Conservation (phyloP, 2,797 vertebrate genomes). For the Enteromius trimaculatus region DNA sequence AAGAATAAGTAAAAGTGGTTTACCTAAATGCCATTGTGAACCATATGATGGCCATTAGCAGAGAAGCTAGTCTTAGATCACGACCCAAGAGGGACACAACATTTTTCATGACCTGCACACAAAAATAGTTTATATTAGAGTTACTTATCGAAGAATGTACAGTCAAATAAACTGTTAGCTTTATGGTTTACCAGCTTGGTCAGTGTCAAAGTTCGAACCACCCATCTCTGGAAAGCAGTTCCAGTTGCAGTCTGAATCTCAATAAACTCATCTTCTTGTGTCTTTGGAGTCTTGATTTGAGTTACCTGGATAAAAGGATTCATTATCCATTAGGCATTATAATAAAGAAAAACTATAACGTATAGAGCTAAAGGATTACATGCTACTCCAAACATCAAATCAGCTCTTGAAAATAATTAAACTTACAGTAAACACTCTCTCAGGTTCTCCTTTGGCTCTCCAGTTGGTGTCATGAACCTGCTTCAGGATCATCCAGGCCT, state of each 20-base stretch:
- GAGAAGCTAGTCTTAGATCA: conserved; percentile 87
- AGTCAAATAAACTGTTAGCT: neutral
- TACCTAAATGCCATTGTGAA: conserved; percentile 97
- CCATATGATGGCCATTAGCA: conserved; percentile 94
- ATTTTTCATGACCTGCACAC: conserved; percentile 86
- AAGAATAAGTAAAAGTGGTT: conserved; percentile 24
- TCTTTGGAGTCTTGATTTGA: conserved; percentile 93
- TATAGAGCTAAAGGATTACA: neutral
- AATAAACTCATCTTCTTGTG: conserved; percentile 92
- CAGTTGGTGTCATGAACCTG: conserved; percentile 96
- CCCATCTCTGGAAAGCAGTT: conserved; percentile 89
- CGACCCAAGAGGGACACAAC: conserved; percentile 84
- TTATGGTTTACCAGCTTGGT: conserved; percentile 85
- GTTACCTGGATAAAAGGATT: conserved; percentile 80
- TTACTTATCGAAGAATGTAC: neutral
- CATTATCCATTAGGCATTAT: neutral
- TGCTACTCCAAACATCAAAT: conserved; percentile 1
- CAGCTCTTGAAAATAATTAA: neutral
- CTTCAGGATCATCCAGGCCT: conserved; percentile 99
- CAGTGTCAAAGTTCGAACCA: conserved; percentile 85
- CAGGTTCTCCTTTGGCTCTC: conserved; percentile 92
- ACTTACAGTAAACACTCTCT: conserved; percentile 94
- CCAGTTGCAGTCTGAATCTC: conserved; percentile 95
- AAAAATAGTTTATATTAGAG: neutral
- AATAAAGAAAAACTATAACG: neutral